Evolutionary conservation across 2,888 invertebrate species (phyloP), one percentile per base, ranked within the genome.

Genomic region (Hydriomena furcata): DNA sequence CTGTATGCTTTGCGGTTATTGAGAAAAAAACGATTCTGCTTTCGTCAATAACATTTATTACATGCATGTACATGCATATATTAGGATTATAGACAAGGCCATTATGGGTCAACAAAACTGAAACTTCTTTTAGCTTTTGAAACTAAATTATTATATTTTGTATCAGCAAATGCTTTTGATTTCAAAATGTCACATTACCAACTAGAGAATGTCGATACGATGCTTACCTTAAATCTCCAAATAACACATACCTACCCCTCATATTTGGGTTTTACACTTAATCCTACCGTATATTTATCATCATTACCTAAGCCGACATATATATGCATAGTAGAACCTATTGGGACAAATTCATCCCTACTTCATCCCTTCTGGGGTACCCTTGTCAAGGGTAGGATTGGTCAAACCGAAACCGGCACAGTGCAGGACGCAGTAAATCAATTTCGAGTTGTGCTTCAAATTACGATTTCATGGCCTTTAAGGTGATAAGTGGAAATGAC

Each of bases 281-380:
- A 31, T 46, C 41, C 38, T 28, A 11, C 34, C 52, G 45, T 53
- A 43, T 59, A 61, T 61, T 55, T 58, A 59, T 61, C 59, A 61
- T 61, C 57, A 59, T 59, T 59, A 59, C 57, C 50, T 56, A 47
- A 49, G 31, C 51, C 54, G 51, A 54, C 47, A 55, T 52, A 55
- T 57, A 61, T 59, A 61, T 61, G 61, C 57, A 61, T 57, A 53
- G 55, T 57, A 53, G 55, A 54, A 62, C 55, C 60, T 58, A 58
- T 60, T 55, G 58, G 57, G 60, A 60, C 58, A 59, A 60, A 58
- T 63, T 63, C 55, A 60, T 60, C 60, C 58, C 55, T 49, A 47
- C 55, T 52, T 61, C 53, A 56, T 56, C 51, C 54, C 31, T 54
- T 51, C 48, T 34, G 38, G 51, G 44, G 52, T 23, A 63, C 62